Conservation (phyloP, 1,140 invertebrate species). For the Neoseiulus cucumeris region DNA sequence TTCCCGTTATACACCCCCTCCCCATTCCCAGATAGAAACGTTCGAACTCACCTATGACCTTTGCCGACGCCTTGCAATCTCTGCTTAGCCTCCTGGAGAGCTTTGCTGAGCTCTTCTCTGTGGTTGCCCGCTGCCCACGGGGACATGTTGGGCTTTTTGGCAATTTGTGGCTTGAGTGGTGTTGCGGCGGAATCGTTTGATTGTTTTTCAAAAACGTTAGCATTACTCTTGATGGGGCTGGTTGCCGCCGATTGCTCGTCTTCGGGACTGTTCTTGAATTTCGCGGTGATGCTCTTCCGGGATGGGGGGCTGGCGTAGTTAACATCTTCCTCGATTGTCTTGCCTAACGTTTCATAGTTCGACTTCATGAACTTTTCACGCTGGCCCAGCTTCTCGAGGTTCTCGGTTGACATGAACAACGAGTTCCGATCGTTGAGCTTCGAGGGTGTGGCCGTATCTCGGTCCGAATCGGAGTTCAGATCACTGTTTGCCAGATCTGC, state of each 20-base stretch:
- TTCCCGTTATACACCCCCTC: too few species aligned
- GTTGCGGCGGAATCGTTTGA: constrained; percentile 22
- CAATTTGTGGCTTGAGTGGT: constrained; percentile 18
- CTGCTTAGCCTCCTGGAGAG: constrained; percentile 50
- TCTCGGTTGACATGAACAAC: constrained; percentile 41
- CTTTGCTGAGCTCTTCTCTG: constrained; percentile 55
- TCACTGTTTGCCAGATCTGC: constrained; percentile 1
- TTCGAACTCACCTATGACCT: constrained; percentile 4
- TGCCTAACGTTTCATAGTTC: constrained; percentile 49
- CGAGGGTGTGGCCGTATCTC: constrained; percentile 15
- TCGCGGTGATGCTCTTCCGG: constrained; percentile 15
- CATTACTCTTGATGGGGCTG: constrained; percentile 11
- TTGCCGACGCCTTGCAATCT: constrained; percentile 64
- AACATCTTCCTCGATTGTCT: neutral
- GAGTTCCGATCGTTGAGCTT: constrained; percentile 16
- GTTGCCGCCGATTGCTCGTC: constrained; percentile 14
- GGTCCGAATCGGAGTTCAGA: constrained; percentile 15
- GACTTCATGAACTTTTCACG: constrained; percentile 52
- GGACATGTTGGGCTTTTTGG: constrained; percentile 3
- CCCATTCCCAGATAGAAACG: too few species aligned
- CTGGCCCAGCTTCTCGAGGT: constrained; percentile 43
- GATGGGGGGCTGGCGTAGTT: neutral
- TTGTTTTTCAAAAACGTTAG: constrained; percentile 33
- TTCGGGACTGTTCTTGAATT: constrained; percentile 26
- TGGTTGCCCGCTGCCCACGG: constrained; percentile 33